Conservation (phyloP, 2,113 vertebrate species). For the Spermophilus dauricus region DNA sequence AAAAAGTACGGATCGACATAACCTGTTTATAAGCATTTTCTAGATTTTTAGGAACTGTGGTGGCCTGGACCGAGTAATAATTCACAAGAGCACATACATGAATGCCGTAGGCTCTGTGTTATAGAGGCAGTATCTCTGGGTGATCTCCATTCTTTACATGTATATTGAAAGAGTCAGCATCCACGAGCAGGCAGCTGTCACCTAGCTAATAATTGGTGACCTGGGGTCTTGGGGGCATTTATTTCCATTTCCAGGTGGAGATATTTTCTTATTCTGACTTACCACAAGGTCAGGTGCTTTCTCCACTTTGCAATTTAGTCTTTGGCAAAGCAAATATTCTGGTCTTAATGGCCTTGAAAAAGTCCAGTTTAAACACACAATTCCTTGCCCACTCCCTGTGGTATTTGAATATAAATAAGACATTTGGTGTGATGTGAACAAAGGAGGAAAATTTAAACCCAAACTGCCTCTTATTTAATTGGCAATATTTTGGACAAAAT, state of each 20-base stretch:
- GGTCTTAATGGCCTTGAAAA: constrained; percentile 67
- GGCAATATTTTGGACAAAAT: constrained; percentile 57
- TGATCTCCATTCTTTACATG: not conserved
- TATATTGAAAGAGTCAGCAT: not conserved
- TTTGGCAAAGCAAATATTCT: constrained; percentile 79
- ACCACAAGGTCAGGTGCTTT: constrained; percentile 71
- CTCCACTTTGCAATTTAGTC: constrained; percentile 71
- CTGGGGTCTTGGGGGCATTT: not conserved
- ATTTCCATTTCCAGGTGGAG: constrained; percentile 64
- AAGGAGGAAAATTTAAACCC: constrained; percentile 60
- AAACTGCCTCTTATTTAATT: constrained; percentile 45
- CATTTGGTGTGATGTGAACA: constrained; percentile 66
- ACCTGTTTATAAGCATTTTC: not conserved
- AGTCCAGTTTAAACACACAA: constrained; percentile 74
- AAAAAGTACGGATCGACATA: not conserved
- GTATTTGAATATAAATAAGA: constrained; percentile 78
- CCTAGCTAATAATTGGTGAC: not conserved
- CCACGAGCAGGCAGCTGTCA: not conserved
- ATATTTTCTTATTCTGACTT: constrained; percentile 66
- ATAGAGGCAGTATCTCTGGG: not conserved
- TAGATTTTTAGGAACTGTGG: constrained; percentile 19
- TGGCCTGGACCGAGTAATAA: not conserved
- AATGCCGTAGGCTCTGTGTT: not conserved
- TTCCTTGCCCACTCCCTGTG: constrained; percentile 75
- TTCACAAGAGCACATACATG: not conserved